Evolutionary conservation across 2,888 invertebrate genomes (phyloP).

Genomic region (Lymantria dispar): DNA sequence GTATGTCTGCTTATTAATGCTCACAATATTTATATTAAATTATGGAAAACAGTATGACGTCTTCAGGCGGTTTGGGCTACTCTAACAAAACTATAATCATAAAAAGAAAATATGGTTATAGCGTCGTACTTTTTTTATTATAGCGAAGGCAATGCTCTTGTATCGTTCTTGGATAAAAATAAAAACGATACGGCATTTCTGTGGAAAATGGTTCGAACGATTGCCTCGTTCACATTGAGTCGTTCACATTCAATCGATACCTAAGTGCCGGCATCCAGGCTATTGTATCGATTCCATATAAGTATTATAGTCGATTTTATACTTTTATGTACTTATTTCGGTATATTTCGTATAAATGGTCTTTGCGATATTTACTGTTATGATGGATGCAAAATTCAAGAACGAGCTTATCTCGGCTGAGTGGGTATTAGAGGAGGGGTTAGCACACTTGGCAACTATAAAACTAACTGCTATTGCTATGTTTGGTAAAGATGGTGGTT

Average conservation of each 20-base stretch:
- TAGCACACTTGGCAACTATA: too few species aligned
- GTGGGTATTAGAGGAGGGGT: too few species aligned
- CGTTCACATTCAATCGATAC: slow-evolving; percentile 56
- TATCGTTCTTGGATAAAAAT: slow-evolving; percentile 55
- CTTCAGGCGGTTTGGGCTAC: too few species aligned
- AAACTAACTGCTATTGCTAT: too few species aligned
- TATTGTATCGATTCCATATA: slow-evolving; percentile 39
- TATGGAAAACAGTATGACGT: too few species aligned
- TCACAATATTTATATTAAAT: too few species aligned
- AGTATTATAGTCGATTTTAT: slow-evolving; percentile 17
- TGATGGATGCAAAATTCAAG: background rate
- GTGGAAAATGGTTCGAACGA: slow-evolving; percentile 65
- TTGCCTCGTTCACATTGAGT: slow-evolving; percentile 52
- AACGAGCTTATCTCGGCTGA: too few species aligned
- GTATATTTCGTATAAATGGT: background rate
- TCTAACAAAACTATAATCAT: too few species aligned
- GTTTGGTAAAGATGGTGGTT: too few species aligned
- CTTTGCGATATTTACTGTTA: background rate
- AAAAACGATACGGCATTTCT: slow-evolving; percentile 66
- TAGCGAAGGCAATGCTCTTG: slow-evolving; percentile 71
- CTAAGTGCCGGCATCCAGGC: slow-evolving; percentile 12
- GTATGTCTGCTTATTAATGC: too few species aligned
- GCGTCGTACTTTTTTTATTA: slow-evolving; percentile 56
- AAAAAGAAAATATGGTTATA: slow-evolving; percentile 39
- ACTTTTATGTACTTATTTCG: slow-evolving; percentile 13